Base-by-base conservation (phyloP, 1,140 invertebrate species). In the Carposina sasakii region DNA sequence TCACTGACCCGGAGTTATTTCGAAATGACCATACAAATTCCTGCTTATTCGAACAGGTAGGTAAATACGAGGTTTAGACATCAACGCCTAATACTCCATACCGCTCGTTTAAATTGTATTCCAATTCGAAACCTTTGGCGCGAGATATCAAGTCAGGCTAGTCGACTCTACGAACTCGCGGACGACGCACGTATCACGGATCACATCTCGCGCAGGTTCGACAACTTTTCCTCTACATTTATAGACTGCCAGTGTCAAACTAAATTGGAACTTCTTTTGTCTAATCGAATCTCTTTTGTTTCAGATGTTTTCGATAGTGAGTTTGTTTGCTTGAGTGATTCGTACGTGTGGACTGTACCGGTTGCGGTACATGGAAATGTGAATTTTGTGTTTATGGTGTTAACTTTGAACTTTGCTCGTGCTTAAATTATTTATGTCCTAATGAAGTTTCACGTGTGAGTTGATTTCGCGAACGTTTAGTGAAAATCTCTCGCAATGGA, bases 401-500 rank as follows among this genome's bases (percentile, higher is more conserved):
- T 82, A 73, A 67, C 74, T 61, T 71, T 54, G 53, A 66, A 64
- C 24, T 63, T 67, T 60, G 68, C 57, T 73, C 56, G 67, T 75
- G 74, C 67, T 57, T 58, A 28, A 50, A 50, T 60, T 17, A 55
- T 65, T 67, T 53, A 39, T 42, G 57, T 61, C 62, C 68, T 63
- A 62, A 83, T 83, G 76, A 79, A 69, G 74, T 71, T 71, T 70
- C 64, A 63, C 60, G 76, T 79, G 73, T 81, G 72, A 74, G 59
- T 56, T 54, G 52, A 60, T 60, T 41, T 54, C 58, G 57, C 44
- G 57, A 56, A 67, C 57, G 43, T 55, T 57, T 51, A 56, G 46
- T 71, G 60, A 71, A 66, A 65, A 69, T 67, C 56, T 62, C 45
- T 63, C 67, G 54, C 57, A 54, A 94, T 95, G 93, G 93, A 95